These are phyloP conservation scores for Agrotis segetum DNA, from an alignment of 2,888 invertebrate genomes.

Conservation along the genomic window DNA sequence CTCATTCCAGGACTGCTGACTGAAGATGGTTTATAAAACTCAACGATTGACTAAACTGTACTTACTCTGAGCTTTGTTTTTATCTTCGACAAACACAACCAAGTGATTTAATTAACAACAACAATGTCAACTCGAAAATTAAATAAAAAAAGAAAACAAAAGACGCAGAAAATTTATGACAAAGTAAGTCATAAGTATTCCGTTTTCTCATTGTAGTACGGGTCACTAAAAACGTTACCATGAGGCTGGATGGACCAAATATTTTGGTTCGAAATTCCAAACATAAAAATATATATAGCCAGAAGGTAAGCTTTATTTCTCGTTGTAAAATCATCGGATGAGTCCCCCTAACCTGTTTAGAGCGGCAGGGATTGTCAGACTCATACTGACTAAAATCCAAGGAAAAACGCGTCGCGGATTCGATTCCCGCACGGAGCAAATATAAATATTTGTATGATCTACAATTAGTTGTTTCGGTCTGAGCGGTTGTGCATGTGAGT, in stretches of 20 bases:
- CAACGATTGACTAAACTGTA: not conserved
- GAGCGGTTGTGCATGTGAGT: too few species aligned
- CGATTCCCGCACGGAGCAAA: too few species aligned
- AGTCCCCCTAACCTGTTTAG: too few species aligned
- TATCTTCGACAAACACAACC: not conserved
- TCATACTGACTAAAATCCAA: too few species aligned
- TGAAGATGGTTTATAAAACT: not conserved
- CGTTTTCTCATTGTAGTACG: constrained; percentile 57
- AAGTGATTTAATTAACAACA: too few species aligned
- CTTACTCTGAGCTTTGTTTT: not conserved
- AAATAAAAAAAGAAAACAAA: constrained; percentile 32
- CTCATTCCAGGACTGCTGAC: too few species aligned
- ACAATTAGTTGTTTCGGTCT: too few species aligned
- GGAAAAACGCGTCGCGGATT: too few species aligned
- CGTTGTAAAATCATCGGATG: too few species aligned
- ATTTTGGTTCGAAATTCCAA: constrained; percentile 73
- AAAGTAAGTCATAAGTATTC: constrained; percentile 53
- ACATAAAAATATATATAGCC: not conserved
- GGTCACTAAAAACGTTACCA: constrained; percentile 66
- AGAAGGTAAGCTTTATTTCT: not conserved
- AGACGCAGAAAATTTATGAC: constrained; percentile 39
- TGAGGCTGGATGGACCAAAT: constrained; percentile 70
- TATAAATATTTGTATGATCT: too few species aligned
- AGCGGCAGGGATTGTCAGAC: too few species aligned
- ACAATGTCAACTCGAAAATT: constrained; percentile 21